phyloP scores from a whole-genome alignment of 2,888 invertebrate genomes.

The Drosophila mayaguana region DNA sequence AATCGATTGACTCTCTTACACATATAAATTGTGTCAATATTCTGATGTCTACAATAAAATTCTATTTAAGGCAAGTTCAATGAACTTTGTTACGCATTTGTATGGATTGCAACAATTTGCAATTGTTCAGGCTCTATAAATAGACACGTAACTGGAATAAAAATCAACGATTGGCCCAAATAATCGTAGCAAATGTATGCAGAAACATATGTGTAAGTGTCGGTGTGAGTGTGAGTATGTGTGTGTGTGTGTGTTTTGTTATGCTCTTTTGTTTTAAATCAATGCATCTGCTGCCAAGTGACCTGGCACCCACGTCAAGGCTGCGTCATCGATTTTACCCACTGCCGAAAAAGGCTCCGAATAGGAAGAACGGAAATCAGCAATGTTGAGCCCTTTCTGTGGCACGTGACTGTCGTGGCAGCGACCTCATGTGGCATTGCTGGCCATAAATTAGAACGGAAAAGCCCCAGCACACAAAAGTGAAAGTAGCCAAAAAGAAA shows the following conservation, averaged over 20 bases:
- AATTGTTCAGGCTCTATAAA: background rate
- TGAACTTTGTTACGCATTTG: background rate
- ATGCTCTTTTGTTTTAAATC: constrained; percentile 48
- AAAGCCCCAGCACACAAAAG: constrained; percentile 31
- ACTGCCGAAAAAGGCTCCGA: constrained; percentile 1
- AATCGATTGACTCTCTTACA: background rate
- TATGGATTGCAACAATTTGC: background rate
- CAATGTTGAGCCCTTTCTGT: constrained; percentile 33
- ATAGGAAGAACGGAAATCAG: constrained; percentile 2
- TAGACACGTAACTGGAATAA: background rate
- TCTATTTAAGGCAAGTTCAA: background rate
- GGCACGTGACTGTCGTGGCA: constrained; percentile 52
- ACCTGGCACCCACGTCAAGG: constrained; percentile 46
- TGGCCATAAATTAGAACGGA: constrained; percentile 45
- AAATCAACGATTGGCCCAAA: background rate
- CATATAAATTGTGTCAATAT: background rate
- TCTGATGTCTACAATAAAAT: background rate
- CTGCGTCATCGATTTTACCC: constrained; percentile 46
- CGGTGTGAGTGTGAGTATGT: background rate
- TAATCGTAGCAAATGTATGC: background rate
- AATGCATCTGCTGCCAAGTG: constrained; percentile 37
- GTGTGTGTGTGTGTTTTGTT: background rate
- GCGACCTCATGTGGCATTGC: constrained; percentile 48
- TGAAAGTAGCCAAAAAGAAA: constrained; percentile 28
- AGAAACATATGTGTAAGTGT: background rate